Evolutionary conservation across 92 coral and sea anemone genomes (phyloP), one percentile per base, ranked within the genome.

Genomic region (Galaxea fascicularis): DNA sequence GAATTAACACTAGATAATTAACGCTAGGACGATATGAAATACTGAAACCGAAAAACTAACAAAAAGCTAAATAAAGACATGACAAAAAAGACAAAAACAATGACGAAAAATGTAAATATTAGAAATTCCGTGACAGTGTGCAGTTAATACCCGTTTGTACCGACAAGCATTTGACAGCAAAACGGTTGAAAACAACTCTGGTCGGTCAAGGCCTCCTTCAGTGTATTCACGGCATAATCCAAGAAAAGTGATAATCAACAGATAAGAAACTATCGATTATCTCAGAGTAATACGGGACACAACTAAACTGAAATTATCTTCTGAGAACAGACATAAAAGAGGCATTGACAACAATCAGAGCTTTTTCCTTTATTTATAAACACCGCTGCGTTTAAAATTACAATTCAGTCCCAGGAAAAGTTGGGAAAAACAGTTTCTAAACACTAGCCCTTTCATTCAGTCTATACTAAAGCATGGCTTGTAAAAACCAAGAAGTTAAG

Each of bases 321-420:
- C 25, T 26, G 68, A 14, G 18, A 63, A 3, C 29, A 78, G 27
- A 53, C 39, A 80, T 29, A 51, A 67, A 80, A 41, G 69, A 70
- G 77, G 86, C 86, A 71, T 17, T 69, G 68, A 57, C 75, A 65
- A 57, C 69, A 76, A 62, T 25, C 58, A 69, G 58, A 29, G 51
- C 51, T 79, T 66, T 65, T 74, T 79, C 70, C n/a, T 76, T 70
- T 81, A 21, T 69, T 69, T 81, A 67, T 57, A 27, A 69, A 29
- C 17, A 20, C 39, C 3, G 12, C 21, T 3, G 14, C 44, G 58
- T 11, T 6, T 56, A 71, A 35, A 81, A 39, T 35, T n/a, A 81
- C 77, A 69, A 54, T 77, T 44, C 12, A 22, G 25, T 24, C 66
- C 66, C 0, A 22, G 9, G 30, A 10, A 60, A 49, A 49, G 25